Conservation (phyloP, 92 coral and sea anemone species). For the Siderastrea siderea region DNA sequence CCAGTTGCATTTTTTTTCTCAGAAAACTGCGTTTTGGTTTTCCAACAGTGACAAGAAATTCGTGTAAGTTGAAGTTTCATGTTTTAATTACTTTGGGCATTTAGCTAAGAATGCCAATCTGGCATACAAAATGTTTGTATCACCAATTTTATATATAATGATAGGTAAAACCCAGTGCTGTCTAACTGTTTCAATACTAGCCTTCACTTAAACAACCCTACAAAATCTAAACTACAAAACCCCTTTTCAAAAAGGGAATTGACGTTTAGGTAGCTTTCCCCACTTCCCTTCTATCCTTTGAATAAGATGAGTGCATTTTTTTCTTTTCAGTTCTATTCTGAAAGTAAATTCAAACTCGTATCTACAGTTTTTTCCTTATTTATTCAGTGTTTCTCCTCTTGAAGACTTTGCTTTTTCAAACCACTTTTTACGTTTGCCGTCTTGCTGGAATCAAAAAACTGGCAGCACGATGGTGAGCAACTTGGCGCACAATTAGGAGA, state of each 20-base stretch:
- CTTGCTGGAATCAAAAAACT: slow-evolving; percentile 30
- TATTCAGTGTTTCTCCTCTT: slow-evolving; percentile 28
- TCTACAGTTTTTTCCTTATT: not conserved
- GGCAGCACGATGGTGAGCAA: slow-evolving; percentile 60
- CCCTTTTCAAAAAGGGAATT: not conserved
- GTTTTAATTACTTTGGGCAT: too few species aligned
- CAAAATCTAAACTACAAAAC: too few species aligned
- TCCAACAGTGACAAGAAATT: not conserved
- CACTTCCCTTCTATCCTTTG: not conserved
- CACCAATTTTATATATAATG: too few species aligned
- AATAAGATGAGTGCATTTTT: not conserved
- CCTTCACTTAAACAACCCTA: too few species aligned
- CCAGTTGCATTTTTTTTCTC: not conserved
- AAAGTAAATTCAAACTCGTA: not conserved
- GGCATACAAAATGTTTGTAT: too few species aligned
- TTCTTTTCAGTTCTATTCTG: not conserved
- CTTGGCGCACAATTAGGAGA: slow-evolving; percentile 64
- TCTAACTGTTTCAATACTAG: too few species aligned
- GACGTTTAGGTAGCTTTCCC: not conserved
- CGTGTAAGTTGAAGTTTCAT: too few species aligned
- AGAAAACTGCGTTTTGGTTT: not conserved
- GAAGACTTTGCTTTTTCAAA: slow-evolving; percentile 11
- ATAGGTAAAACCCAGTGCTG: too few species aligned
- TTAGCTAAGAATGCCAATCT: too few species aligned
- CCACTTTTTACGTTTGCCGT: not conserved